These are phyloP conservation scores for Galaxias olidus DNA, from an alignment of 2,797 vertebrate genomes.

Conservation along the genomic window DNA sequence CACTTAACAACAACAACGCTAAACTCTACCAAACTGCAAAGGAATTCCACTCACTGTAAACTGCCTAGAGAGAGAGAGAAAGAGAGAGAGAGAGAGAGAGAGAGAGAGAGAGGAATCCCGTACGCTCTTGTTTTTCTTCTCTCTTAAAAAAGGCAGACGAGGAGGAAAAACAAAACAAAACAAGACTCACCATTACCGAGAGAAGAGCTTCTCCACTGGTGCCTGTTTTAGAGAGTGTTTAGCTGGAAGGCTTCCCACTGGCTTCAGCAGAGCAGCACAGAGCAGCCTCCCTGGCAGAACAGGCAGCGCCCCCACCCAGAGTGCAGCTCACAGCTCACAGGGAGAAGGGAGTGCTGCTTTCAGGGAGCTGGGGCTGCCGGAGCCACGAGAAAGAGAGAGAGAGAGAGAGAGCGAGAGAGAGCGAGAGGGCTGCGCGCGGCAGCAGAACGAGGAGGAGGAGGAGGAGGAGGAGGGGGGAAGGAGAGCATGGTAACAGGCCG, in stretches of 20 bases:
- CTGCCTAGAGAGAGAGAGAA: not conserved
- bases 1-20: not conserved
- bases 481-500: slow-evolving; percentile 40
- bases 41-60: slow-evolving; percentile 15
- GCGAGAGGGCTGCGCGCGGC: slow-evolving; percentile 59
- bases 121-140: no score
- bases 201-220: slow-evolving; percentile 57
- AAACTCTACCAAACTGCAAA: slow-evolving; percentile 21
- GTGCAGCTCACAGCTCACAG: slow-evolving; percentile 57
- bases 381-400: slow-evolving; percentile 44
- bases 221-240: slow-evolving; percentile 45
- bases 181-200: slow-evolving; percentile 75
- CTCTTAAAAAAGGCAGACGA: slow-evolving; percentile 4
- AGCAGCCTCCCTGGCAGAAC: not conserved
- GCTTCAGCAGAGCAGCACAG: slow-evolving; percentile 1
- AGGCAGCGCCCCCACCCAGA: slow-evolving; percentile 60
- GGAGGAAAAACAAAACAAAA: slow-evolving; percentile 8
- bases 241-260: slow-evolving; percentile 59
- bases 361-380: slow-evolving; percentile 54
- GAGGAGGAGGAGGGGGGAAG: slow-evolving; percentile 37
- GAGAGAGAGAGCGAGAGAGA: slow-evolving; percentile 36
- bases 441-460: slow-evolving; percentile 18
- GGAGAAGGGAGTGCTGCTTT: slow-evolving; percentile 61
- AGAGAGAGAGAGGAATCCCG: not conserved
- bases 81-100: no score